phyloP scores from a whole-genome alignment of 2,888 invertebrate genomes.

The Trissolcus brochymenae region DNA sequence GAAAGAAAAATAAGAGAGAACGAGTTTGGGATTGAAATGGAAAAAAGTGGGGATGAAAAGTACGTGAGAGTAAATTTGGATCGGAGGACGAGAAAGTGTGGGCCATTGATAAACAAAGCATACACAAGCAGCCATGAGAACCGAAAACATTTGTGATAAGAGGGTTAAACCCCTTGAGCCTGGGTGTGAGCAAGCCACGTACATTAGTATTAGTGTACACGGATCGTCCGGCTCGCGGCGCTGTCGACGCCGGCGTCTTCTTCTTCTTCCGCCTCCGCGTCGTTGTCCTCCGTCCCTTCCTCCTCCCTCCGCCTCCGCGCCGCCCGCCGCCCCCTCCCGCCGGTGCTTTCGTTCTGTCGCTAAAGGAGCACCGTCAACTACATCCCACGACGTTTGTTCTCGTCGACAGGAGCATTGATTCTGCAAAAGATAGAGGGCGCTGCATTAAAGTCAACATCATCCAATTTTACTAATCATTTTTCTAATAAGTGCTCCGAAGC shows the following conservation, averaged over 20 bases:
- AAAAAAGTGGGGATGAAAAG: neutral
- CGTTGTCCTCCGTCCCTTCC: slow-evolving; percentile 47
- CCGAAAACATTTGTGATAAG: slow-evolving; percentile 31
- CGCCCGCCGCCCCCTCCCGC: slow-evolving; percentile 61
- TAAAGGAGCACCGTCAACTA: slow-evolving; percentile 71
- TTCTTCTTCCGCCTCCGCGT: slow-evolving; percentile 44
- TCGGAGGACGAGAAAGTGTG: neutral
- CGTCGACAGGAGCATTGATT: slow-evolving; percentile 67
- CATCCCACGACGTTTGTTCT: slow-evolving; percentile 69
- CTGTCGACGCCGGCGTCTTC: slow-evolving; percentile 52
- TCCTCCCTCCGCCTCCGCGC: slow-evolving; percentile 55
- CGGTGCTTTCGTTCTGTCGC: slow-evolving; percentile 63
- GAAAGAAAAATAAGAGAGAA: neutral
- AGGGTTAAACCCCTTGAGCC: slow-evolving; percentile 32
- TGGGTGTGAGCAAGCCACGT: slow-evolving; percentile 11
- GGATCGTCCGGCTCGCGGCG: slow-evolving; percentile 44
- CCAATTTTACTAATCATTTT: too few species aligned
- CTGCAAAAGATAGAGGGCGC: slow-evolving; percentile 50
- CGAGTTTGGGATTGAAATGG: too few species aligned
- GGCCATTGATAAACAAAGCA: slow-evolving; percentile 15
- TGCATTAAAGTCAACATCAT: too few species aligned
- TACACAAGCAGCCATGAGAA: slow-evolving; percentile 17
- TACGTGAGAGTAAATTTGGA: neutral
- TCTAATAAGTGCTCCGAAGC: too few species aligned
- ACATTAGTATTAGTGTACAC: slow-evolving; percentile 41